Evolutionary conservation across 2,113 vertebrate species (phyloP).

Genomic region (Patagioenas fasciata): DNA sequence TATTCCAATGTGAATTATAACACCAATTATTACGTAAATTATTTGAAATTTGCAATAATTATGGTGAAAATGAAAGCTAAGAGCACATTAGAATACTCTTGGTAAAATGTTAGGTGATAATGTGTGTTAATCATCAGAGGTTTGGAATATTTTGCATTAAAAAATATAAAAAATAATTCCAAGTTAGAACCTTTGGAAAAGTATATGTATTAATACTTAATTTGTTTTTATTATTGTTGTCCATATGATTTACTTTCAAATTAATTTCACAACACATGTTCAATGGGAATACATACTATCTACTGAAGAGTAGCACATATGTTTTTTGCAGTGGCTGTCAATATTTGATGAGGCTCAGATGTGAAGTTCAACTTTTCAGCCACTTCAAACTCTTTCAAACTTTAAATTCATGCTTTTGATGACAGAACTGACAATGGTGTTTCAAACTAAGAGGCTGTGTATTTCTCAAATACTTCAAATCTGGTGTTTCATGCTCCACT

Average conservation of each 20-base stretch:
- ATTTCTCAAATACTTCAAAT: background rate
- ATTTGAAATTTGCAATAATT: constrained; percentile 25
- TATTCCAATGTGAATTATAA: constrained; percentile 35
- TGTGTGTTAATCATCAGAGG: constrained; percentile 1
- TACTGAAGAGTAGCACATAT: background rate
- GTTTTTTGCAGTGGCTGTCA: background rate
- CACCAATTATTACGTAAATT: constrained; percentile 57
- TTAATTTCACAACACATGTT: background rate
- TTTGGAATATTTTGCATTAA: constrained; percentile 21
- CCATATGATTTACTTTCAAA: background rate
- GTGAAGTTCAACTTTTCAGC: background rate
- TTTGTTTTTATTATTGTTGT: background rate
- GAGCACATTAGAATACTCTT: constrained; percentile 13
- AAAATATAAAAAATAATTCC: background rate
- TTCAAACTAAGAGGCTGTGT: background rate
- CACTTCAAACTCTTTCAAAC: background rate
- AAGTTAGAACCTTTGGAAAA: background rate
- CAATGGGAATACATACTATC: background rate
- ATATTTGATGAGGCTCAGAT: background rate
- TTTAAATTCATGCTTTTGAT: background rate
- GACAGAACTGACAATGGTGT: background rate
- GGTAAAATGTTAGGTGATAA: constrained; percentile 8
- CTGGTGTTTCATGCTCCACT: background rate
- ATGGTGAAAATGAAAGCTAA: constrained; percentile 52
- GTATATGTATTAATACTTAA: background rate